Conservation (phyloP, 53 echinoderm and acorn worm genomes). For the Holothuria leucospilota region DNA sequence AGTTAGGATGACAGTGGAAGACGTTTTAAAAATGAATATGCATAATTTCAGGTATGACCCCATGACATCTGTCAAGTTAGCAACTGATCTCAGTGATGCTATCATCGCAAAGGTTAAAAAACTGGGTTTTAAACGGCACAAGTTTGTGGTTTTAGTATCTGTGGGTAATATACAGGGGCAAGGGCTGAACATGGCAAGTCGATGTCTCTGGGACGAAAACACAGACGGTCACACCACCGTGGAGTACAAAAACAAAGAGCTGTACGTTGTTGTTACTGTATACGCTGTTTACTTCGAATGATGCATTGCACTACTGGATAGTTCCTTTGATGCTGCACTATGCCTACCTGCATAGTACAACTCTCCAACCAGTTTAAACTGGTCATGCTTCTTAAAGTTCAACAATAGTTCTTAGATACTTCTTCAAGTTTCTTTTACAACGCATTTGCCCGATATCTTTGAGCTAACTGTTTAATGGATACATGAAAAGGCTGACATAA, state of each 20-base stretch:
- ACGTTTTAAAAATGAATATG: constrained; percentile 11
- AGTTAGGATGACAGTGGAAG: constrained; percentile 16
- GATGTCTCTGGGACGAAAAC: constrained; percentile 44
- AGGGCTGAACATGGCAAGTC: constrained; percentile 24
- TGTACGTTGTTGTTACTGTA: constrained; percentile 39
- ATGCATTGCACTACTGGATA: too few relatives aligned
- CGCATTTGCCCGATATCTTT: too few relatives aligned
- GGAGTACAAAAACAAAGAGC: background rate
- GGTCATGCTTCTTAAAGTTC: too few relatives aligned
- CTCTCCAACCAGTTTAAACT: too few relatives aligned
- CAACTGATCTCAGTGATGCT: constrained; percentile 30
- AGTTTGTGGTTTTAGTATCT: constrained; percentile 40
- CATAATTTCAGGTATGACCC: constrained; percentile 35
- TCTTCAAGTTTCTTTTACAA: too few relatives aligned
- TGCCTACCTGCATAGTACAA: too few relatives aligned
- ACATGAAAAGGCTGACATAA: too few relatives aligned
- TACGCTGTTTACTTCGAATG: constrained; percentile 53
- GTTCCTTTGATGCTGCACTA: too few relatives aligned
- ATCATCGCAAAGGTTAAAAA: constrained; percentile 26
- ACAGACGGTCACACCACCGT: constrained; percentile 33
- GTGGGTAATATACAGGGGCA: constrained; percentile 26
- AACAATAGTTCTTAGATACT: too few relatives aligned
- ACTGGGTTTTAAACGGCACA: constrained; percentile 42
- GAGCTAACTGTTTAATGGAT: too few relatives aligned
- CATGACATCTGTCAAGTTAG: background rate